Percentiles rank a stretch among this genome's conserved stretches.
phyloP scores from a whole-genome alignment of 2,113 vertebrate species.

The Cebidichthys violaceus region DNA sequence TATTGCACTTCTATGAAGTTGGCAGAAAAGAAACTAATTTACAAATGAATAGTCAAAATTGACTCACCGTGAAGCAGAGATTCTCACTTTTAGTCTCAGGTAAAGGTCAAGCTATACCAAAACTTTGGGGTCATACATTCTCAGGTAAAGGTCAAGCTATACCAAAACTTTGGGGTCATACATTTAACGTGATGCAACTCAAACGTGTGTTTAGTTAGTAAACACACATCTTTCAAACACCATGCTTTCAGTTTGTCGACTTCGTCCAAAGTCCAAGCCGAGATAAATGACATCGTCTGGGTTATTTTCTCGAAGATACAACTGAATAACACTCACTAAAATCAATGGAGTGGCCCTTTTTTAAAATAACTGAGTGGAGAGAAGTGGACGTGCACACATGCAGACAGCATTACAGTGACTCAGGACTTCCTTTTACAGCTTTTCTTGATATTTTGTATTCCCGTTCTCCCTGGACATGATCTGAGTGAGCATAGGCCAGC shows the following conservation, averaged over 20 bases:
- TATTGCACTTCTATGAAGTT: background rate
- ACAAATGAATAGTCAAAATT: background rate
- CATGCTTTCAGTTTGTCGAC: background rate
- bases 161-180: background rate
- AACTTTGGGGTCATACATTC: background rate
- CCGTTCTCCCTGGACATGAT: background rate
- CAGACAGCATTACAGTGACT: conserved; percentile 4
- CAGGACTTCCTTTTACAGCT: conserved; percentile 37
- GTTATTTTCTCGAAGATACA: background rate
- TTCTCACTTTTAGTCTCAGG: background rate
- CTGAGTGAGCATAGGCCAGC: conserved; percentile 17
- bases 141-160: background rate
- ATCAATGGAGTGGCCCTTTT: background rate
- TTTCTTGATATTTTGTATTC: conserved; percentile 4
- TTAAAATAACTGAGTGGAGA: background rate
- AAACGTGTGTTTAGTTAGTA: background rate
- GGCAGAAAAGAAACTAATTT: background rate
- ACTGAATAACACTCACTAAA: background rate
- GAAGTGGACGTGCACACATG: background rate
- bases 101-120: background rate
- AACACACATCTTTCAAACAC: background rate
- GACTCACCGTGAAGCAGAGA: background rate
- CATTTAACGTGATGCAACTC: background rate
- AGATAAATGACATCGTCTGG: background rate
- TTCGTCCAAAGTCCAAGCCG: background rate